Conservation (phyloP, 2,888 invertebrate species). For the Eilema depressum region DNA sequence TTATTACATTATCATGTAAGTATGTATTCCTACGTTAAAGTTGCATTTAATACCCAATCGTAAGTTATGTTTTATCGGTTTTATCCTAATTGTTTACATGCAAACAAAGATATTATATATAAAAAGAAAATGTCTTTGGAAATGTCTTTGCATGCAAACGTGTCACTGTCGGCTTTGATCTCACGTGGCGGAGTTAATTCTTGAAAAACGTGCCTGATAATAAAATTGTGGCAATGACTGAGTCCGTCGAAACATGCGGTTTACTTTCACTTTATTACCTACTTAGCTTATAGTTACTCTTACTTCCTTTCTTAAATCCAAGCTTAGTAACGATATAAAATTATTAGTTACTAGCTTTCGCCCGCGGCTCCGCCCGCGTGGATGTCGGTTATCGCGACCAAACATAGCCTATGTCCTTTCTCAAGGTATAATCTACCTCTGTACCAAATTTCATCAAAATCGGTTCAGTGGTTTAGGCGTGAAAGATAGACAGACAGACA, state of each 20-base stretch:
- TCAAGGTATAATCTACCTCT: no score
- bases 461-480: no score
- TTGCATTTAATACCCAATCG: background rate
- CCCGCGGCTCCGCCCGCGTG: no score
- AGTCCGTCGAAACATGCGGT: slow-evolving; percentile 10
- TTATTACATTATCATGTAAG: background rate
- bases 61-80: background rate
- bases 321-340: background rate
- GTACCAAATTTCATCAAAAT: no score
- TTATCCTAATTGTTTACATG: background rate
- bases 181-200: slow-evolving; percentile 40
- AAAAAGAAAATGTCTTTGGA: no score
- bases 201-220: slow-evolving; percentile 38
- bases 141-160: no score
- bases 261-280: background rate
- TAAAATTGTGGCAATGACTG: slow-evolving; percentile 34
- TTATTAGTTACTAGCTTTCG: no score
- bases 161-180: slow-evolving; percentile 26
- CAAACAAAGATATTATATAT: no score
- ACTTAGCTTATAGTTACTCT: background rate
- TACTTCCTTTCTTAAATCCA: background rate
- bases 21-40: no score
- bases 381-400: no score
- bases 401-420: no score
- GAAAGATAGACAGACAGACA: no score